These are phyloP conservation scores for Rhynchophorus ferrugineus DNA, from an alignment of 1,140 invertebrate species.

Conservation along the genomic window DNA sequence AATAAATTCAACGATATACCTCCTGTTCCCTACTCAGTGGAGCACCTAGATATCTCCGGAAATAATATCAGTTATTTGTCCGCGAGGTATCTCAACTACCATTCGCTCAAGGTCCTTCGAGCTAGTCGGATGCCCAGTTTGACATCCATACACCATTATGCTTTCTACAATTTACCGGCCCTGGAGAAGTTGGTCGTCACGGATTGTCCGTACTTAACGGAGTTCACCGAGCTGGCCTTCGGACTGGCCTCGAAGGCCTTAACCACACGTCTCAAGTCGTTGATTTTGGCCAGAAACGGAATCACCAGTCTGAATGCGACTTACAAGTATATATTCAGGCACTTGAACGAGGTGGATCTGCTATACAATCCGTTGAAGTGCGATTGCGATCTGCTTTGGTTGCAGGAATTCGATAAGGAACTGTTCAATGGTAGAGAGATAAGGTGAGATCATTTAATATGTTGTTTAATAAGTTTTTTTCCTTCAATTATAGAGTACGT, in stretches of 20 bases:
- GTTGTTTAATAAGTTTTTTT: neutral
- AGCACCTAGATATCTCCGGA: conserved; percentile 37
- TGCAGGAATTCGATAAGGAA: conserved; percentile 27
- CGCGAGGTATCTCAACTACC: conserved; percentile 31
- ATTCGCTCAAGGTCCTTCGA: conserved; percentile 30
- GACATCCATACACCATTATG: conserved; percentile 32
- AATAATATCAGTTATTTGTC: conserved; percentile 29
- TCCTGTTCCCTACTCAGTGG: conserved; percentile 25
- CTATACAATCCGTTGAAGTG: conserved; percentile 36
- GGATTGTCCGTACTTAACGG: conserved; percentile 30
- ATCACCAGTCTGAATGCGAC: conserved; percentile 32
- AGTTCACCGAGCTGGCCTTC: conserved; percentile 35
- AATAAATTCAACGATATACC: conserved; percentile 33
- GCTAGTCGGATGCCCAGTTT: conserved; percentile 33
- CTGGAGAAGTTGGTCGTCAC: conserved; percentile 33
- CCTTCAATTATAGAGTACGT: conserved; percentile 3
- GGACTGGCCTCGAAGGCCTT: conserved; percentile 29
- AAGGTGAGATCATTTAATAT: conserved; percentile 25
- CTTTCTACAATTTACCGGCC: conserved; percentile 35
- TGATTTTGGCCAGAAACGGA: conserved; percentile 33
- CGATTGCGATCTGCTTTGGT: conserved; percentile 36
- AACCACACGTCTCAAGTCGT: conserved; percentile 22
- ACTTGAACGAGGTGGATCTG: conserved; percentile 32
- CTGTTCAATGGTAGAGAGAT: conserved; percentile 26
- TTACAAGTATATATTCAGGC: conserved; percentile 31